Evolutionary conservation across 2,888 invertebrate species (phyloP).

Genomic region (Diadromus collaris): DNA sequence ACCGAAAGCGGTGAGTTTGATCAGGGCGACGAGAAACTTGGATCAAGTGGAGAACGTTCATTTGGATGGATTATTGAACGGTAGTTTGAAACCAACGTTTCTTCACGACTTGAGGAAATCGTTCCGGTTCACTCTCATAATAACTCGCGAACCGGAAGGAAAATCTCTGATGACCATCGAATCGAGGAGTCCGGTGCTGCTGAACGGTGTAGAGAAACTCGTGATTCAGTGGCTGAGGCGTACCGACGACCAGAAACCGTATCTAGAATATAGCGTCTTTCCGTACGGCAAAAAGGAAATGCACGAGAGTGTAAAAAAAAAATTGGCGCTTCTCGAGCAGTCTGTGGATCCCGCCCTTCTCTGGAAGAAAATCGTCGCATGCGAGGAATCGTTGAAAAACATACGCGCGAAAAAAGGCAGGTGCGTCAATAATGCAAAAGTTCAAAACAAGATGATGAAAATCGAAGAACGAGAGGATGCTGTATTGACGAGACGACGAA

Average conservation of each 20-base stretch:
- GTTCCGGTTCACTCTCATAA: constrained; percentile 13
- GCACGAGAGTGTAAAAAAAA: background rate
- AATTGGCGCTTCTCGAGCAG: background rate
- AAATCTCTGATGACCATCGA: background rate
- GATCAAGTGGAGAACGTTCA: constrained; percentile 17
- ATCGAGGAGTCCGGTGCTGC: background rate
- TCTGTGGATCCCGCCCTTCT: background rate
- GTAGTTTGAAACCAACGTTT: constrained; percentile 20
- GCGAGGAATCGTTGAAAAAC: background rate
- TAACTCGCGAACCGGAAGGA: constrained; percentile 4
- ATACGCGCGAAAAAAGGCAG: background rate
- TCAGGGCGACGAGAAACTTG: constrained; percentile 7
- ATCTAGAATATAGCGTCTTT: constrained; percentile 20
- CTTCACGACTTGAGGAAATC: background rate
- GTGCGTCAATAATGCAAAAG: background rate
- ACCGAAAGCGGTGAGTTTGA: background rate
- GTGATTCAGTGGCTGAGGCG: constrained; percentile 59
- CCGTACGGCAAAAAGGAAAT: background rate
- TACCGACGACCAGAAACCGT: constrained; percentile 38
- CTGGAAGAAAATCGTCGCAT: background rate
- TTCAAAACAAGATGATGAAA: background rate
- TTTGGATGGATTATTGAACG: constrained; percentile 27
- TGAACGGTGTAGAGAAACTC: constrained; percentile 35
- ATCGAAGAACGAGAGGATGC: background rate
- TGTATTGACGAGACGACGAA: constrained; percentile 1